phyloP scores from a whole-genome alignment of 2,113 vertebrate species.

The Pantherophis guttatus region DNA sequence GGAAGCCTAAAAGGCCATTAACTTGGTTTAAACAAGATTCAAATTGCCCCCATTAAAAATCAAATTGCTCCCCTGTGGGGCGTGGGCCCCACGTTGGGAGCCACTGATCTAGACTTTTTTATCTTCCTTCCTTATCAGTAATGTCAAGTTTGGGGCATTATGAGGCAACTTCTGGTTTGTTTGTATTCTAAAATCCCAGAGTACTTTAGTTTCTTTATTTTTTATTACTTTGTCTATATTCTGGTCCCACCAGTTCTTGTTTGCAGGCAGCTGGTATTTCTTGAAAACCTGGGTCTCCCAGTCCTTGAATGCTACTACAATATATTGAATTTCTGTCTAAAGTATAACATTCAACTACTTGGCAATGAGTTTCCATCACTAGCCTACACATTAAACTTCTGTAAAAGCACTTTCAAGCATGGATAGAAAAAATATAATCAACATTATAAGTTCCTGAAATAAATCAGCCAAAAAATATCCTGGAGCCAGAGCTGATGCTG shows the following conservation, averaged over 20 bases:
- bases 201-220: no score
- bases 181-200: no score
- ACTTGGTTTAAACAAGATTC: no score
- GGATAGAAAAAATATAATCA: neutral
- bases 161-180: no score
- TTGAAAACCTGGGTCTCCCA: neutral
- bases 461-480: neutral
- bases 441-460: neutral
- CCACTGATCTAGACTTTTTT: no score
- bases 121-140: no score
- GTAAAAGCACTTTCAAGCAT: neutral
- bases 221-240: neutral
- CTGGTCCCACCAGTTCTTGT: neutral
- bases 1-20: no score
- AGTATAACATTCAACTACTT: neutral
- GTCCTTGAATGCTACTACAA: neutral
- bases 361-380: neutral
- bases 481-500: neutral
- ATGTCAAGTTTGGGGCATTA: no score
- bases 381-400: neutral
- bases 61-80: no score
- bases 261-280: neutral
- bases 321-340: neutral
- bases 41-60: no score
- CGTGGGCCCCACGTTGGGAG: no score